These are phyloP conservation scores for Micrasema minimum DNA, from an alignment of 1,140 invertebrate genomes.

Conservation along the genomic window DNA sequence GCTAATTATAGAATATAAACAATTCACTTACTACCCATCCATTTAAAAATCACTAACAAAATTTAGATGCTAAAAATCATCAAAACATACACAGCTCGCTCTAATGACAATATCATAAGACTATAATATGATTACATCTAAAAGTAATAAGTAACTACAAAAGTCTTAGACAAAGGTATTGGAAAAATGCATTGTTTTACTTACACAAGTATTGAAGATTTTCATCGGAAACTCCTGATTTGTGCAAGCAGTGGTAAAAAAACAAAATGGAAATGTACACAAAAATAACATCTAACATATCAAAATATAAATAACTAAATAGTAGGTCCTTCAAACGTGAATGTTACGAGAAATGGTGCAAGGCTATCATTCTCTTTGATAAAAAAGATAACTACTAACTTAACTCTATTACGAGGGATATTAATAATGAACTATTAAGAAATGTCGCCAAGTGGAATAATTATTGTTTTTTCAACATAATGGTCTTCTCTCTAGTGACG, in stretches of 20 bases:
- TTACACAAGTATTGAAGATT: slow-evolving; percentile 53
- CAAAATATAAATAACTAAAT: too few relatives aligned
- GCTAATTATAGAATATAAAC: too few relatives aligned
- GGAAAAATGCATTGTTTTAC: slow-evolving; percentile 39
- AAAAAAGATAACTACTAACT: background rate
- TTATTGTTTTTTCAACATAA: slow-evolving; percentile 17
- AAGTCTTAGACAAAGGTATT: background rate
- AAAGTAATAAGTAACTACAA: background rate
- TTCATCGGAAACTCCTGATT: slow-evolving; percentile 50
- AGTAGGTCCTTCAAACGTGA: too few relatives aligned
- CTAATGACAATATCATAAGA: too few relatives aligned
- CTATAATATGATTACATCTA: background rate
- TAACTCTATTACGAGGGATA: background rate
- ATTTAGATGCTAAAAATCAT: slow-evolving; percentile 14
- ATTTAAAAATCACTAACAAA: slow-evolving; percentile 23
- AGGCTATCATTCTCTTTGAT: too few relatives aligned
- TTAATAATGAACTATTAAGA: background rate
- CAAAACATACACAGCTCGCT: slow-evolving; percentile 5
- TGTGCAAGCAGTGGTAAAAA: slow-evolving; percentile 40
- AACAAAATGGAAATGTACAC: slow-evolving; percentile 30
- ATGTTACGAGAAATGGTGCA: too few relatives aligned
- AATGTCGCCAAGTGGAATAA: background rate
- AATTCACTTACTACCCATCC: background rate
- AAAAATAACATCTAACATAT: slow-evolving; percentile 1
- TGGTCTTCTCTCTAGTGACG: slow-evolving; percentile 57